Percentiles rank a stretch among this genome's conserved stretches.
Evolutionary conservation across 2,113 vertebrate species (phyloP).

Genomic region (Peromyscus leucopus): DNA sequence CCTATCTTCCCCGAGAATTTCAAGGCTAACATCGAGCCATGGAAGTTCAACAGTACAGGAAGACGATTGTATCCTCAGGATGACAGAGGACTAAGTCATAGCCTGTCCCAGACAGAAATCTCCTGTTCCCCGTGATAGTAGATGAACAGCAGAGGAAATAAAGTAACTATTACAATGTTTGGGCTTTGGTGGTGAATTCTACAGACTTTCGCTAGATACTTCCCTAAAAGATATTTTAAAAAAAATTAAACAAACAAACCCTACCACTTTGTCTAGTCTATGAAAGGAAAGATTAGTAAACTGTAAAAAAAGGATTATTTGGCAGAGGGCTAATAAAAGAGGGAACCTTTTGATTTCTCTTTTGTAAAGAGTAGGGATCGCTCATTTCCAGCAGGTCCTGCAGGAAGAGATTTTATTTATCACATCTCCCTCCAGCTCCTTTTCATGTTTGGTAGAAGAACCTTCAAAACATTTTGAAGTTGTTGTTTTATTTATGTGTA

Average conservation of each 20-base stretch:
- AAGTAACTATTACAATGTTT: neutral
- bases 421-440: neutral
- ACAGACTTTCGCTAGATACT: neutral
- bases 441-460: neutral
- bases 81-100: neutral
- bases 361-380: neutral
- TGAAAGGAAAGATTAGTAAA: neutral
- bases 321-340: neutral
- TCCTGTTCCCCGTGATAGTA: neutral
- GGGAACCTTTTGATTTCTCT: neutral
- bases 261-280: neutral
- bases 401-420: neutral
- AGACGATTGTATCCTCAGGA: neutral
- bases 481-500: neutral
- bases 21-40: neutral
- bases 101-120: neutral
- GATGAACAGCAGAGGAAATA: neutral
- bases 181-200: neutral
- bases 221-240: neutral
- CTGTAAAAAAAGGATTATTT: conserved; percentile 45
- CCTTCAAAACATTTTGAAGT: neutral
- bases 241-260: neutral
- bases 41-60: neutral
- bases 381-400: neutral
- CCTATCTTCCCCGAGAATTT: neutral